phyloP scores from a whole-genome alignment of 2,888 invertebrate species.

The Drosophila helvetica region DNA sequence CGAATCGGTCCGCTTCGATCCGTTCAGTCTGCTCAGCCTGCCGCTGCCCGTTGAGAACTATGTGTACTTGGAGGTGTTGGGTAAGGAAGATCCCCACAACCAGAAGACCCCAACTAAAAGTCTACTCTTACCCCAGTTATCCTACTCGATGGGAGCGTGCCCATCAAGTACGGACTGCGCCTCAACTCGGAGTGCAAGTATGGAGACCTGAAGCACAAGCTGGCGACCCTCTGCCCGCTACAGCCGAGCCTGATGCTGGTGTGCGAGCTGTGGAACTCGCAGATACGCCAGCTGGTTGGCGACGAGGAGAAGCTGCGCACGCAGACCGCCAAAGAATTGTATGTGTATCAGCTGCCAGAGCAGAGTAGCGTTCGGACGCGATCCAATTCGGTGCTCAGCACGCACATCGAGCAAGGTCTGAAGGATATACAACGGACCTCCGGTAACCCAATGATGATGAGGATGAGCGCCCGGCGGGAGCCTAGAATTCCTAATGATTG shows the following conservation, averaged over 20 bases:
- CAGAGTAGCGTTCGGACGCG: slow-evolving; percentile 79
- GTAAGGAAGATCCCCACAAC: slow-evolving; percentile 83
- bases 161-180: slow-evolving; percentile 92
- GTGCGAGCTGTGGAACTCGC: slow-evolving; percentile 89
- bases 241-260: slow-evolving; percentile 87
- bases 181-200: slow-evolving; percentile 93
- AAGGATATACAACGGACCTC: slow-evolving; percentile 84
- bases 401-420: slow-evolving; percentile 83
- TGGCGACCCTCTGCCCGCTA: slow-evolving; percentile 87
- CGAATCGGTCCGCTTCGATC: slow-evolving; percentile 95
- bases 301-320: slow-evolving; percentile 85
- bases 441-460: slow-evolving; percentile 64
- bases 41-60: slow-evolving; percentile 96
- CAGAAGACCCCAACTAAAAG: neutral
- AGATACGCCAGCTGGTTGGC: slow-evolving; percentile 86
- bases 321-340: slow-evolving; percentile 86
- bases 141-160: slow-evolving; percentile 91
- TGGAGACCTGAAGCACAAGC: slow-evolving; percentile 89
- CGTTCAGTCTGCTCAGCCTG: slow-evolving; percentile 94
- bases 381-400: slow-evolving; percentile 81
- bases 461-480: too few relatives aligned
- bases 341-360: slow-evolving; percentile 89
- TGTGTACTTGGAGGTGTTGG: slow-evolving; percentile 90
- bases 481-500: neutral
- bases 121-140: slow-evolving; percentile 85